Conservation (phyloP, 2,888 invertebrate species). For the Adela reaumurella region DNA sequence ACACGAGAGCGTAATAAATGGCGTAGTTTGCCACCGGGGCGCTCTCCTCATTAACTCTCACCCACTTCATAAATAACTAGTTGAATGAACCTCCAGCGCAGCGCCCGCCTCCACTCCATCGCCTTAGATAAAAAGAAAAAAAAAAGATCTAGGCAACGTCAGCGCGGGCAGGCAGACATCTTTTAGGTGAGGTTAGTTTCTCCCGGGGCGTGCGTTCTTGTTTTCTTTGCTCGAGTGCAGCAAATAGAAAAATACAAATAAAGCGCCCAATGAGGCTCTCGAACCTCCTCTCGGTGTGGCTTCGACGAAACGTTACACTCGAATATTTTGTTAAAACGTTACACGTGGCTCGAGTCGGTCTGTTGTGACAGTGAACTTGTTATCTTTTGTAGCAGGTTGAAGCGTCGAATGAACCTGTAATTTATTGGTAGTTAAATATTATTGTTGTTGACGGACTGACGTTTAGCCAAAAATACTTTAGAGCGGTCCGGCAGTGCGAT, state of each 20-base stretch:
- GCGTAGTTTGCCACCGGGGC: constrained; percentile 32
- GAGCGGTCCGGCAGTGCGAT: too few species aligned
- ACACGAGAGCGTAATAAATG: constrained; percentile 47
- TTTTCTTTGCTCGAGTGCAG: background rate
- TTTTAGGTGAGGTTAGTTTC: background rate
- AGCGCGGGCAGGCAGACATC: background rate
- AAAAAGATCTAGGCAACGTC: too few species aligned
- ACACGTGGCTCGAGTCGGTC: background rate
- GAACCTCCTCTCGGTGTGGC: background rate
- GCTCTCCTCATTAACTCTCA: constrained; percentile 49
- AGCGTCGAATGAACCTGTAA: background rate
- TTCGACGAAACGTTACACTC: background rate
- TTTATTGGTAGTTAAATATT: too few species aligned
- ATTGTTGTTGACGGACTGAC: too few species aligned
- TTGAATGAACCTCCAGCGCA: constrained; percentile 9
- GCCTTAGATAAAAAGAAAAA: background rate
- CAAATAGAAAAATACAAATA: background rate
- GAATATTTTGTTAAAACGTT: background rate
- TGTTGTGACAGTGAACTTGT: background rate
- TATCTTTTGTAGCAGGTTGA: background rate
- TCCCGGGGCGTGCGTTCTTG: background rate
- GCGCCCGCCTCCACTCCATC: constrained; percentile 15
- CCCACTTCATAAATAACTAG: constrained; percentile 33
- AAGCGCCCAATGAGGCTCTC: background rate
- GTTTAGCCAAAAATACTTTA: too few species aligned